Evolutionary conservation across 1,140 invertebrate genomes (phyloP).

Genomic region (Drosophila baimaii): DNA sequence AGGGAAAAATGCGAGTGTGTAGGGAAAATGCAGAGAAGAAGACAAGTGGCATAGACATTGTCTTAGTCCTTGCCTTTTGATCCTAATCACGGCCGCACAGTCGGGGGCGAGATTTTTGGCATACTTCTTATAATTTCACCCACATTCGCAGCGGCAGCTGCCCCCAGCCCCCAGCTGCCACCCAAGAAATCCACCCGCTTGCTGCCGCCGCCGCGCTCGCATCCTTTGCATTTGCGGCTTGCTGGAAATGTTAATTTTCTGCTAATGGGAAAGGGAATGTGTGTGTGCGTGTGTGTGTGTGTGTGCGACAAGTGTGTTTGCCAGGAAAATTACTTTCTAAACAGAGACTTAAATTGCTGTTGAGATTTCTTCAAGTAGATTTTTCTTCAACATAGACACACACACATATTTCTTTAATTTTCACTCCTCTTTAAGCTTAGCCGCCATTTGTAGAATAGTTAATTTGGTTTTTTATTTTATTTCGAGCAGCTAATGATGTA

Average conservation of each 20-base stretch:
- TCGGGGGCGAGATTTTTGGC: conserved; percentile 48
- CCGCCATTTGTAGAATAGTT: conserved; percentile 5
- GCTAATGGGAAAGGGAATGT: conserved; percentile 30
- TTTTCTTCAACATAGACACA: not conserved
- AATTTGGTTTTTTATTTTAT: conserved; percentile 21
- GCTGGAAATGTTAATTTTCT: conserved; percentile 51
- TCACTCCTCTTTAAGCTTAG: conserved; percentile 14
- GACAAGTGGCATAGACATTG: conserved; percentile 41
- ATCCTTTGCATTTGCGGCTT: conserved; percentile 46
- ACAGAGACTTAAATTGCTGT: conserved; percentile 38
- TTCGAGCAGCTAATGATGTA: conserved; percentile 7
- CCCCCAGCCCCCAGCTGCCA: not conserved
- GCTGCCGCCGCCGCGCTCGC: not conserved
- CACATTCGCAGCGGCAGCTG: conserved; percentile 15
- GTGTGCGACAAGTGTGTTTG: conserved; percentile 9
- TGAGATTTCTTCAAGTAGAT: conserved; percentile 12
- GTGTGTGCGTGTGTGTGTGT: not conserved
- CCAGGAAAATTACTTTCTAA: conserved; percentile 44
- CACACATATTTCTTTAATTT: conserved; percentile 3
- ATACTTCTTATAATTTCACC: conserved; percentile 35
- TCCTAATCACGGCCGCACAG: conserved; percentile 46
- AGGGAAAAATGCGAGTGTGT: not conserved
- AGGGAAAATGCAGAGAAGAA: conserved; percentile 24
- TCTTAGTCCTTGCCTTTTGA: conserved; percentile 46
- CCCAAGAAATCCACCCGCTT: conserved; percentile 1